Evolutionary conservation across 1,140 invertebrate genomes (phyloP).

Genomic region (Tigriopus japonicus): DNA sequence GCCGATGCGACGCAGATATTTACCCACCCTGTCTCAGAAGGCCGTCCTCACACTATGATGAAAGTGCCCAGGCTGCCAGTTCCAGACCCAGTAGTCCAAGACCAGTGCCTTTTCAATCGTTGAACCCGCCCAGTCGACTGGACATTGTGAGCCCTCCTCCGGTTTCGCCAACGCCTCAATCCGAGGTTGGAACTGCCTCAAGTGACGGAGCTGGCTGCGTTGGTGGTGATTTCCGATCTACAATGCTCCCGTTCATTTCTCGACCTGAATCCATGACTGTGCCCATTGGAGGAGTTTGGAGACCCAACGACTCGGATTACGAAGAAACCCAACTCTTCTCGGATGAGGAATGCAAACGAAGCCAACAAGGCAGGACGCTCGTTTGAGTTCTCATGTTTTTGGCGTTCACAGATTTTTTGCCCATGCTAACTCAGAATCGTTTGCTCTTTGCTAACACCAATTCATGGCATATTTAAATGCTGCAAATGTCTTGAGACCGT

Average conservation of each 20-base stretch:
- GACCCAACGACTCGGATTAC: background rate
- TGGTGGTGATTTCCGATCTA: background rate
- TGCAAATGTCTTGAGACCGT: no score
- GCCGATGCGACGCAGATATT: background rate
- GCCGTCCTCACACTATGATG: slow-evolving; percentile 2
- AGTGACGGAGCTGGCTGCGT: background rate
- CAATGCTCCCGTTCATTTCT: background rate
- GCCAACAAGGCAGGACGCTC: no score
- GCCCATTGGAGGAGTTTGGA: slow-evolving; percentile 11
- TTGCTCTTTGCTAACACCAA: no score
- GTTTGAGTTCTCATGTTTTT: no score
- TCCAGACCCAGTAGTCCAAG: background rate
- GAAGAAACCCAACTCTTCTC: no score
- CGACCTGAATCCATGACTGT: slow-evolving; percentile 1
- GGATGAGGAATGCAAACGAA: no score
- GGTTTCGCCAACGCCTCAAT: background rate
- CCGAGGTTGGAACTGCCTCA: background rate
- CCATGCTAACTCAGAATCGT: no score
- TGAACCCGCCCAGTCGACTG: background rate
- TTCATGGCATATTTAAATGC: no score
- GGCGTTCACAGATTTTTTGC: no score
- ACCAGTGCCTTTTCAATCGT: background rate
- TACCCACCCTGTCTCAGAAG: background rate
- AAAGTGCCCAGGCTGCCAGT: slow-evolving; percentile 6
- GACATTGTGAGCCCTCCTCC: no score